Evolutionary conservation across 2,113 vertebrate genomes (phyloP).

Genomic region (Sclerurus mexicanus): DNA sequence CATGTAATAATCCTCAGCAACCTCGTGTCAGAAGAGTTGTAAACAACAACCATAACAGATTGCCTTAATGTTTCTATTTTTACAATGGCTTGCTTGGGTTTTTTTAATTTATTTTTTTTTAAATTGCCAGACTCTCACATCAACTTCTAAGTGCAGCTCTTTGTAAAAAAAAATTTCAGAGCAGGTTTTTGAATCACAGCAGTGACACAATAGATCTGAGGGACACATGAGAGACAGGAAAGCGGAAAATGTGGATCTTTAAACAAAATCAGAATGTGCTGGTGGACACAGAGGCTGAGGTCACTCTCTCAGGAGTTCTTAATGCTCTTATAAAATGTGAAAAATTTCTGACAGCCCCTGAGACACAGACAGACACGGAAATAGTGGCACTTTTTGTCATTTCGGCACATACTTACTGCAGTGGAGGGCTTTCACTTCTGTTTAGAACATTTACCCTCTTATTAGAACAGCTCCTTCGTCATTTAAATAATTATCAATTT

Average conservation of each 20-base stretch:
- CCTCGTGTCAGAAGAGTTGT: constrained; percentile 23
- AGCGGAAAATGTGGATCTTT: neutral
- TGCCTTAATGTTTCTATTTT: constrained; percentile 46
- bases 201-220: neutral
- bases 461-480: neutral
- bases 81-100: neutral
- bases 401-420: neutral
- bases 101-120: neutral
- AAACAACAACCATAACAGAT: constrained; percentile 52
- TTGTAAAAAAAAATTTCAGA: neutral
- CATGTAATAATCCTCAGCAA: constrained; percentile 31
- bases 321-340: neutral
- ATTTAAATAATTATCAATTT: neutral
- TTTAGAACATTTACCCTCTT: neutral
- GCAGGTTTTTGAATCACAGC: neutral
- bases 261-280: neutral
- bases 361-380: neutral
- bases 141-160: neutral
- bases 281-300: neutral
- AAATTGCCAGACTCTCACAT: neutral
- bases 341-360: neutral
- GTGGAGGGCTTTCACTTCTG: neutral
- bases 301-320: neutral
- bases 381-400: neutral
- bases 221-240: neutral